Evolutionary conservation across 2,113 vertebrate genomes (phyloP).

Genomic region (Tragulus kanchil): DNA sequence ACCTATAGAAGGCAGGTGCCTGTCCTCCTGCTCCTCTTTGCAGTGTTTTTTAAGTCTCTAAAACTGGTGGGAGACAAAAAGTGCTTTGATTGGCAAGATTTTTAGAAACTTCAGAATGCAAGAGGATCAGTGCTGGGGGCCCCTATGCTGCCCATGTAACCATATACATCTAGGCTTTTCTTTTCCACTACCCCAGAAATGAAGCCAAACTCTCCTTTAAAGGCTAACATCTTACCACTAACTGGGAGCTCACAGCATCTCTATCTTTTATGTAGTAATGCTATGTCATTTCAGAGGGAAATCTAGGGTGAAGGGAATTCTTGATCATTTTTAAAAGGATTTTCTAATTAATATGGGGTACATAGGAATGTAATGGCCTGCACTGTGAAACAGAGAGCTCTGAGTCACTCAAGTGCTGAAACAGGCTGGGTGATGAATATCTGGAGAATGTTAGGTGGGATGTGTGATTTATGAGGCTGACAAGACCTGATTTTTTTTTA

Average conservation of each 20-base stretch:
- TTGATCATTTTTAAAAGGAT: not conserved
- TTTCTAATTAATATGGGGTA: not conserved
- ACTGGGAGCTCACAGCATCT: rapidly evolving
- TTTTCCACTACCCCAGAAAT: not conserved
- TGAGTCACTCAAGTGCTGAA: not conserved
- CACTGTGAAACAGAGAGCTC: not conserved
- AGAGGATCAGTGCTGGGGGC: not conserved
- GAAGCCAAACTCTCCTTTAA: not conserved
- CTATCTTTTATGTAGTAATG: not conserved
- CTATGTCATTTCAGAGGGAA: not conserved
- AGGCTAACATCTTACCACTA: not conserved
- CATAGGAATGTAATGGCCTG: not conserved
- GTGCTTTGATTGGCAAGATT: not conserved
- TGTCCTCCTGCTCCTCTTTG: not conserved
- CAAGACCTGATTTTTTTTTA: not conserved
- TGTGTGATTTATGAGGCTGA: not conserved
- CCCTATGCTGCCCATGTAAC: not conserved
- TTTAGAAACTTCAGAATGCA: not conserved
- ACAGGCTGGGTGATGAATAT: too few relatives aligned
- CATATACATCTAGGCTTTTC: not conserved
- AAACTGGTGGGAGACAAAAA: not conserved
- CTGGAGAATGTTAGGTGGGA: not conserved
- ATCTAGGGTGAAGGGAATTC: not conserved
- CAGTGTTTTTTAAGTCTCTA: not conserved
- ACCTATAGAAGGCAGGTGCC: not conserved